These are phyloP conservation scores for Venturia canescens DNA, from an alignment of 1,140 invertebrate species.

Conservation along the genomic window DNA sequence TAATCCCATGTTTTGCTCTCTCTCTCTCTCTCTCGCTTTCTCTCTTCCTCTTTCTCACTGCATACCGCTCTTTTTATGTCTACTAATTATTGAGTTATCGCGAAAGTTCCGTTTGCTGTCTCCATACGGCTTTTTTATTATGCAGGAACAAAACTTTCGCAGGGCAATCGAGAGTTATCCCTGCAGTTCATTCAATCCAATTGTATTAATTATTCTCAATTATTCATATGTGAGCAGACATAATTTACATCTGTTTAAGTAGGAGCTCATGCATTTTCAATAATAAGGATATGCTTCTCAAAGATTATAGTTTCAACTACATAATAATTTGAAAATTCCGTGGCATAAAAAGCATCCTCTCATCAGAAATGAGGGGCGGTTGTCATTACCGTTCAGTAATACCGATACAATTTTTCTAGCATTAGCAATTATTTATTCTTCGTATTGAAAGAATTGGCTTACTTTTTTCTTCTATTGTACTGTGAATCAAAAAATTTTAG, in stretches of 20 bases:
- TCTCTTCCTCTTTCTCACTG: background rate
- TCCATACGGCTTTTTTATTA: slow-evolving; percentile 6
- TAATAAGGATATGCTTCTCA: background rate
- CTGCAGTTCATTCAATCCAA: background rate
- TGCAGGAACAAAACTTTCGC: background rate
- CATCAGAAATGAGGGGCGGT: background rate
- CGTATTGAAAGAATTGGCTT: too few species aligned
- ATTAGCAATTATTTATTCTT: too few species aligned
- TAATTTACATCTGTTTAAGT: background rate
- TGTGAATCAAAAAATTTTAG: too few species aligned
- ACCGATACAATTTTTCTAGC: too few species aligned
- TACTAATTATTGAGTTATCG: background rate
- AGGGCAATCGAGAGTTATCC: background rate
- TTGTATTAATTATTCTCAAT: background rate
- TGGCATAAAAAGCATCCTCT: too few species aligned
- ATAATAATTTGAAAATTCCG: background rate
- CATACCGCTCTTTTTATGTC: background rate
- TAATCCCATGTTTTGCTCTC: background rate
- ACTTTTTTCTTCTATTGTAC: too few species aligned
- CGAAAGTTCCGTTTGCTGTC: background rate
- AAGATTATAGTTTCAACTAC: background rate
- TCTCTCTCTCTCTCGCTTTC: background rate
- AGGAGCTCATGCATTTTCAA: background rate
- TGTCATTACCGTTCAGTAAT: background rate
- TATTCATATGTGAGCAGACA: background rate